These are phyloP conservation scores for Camptogramma bilineatum DNA, from an alignment of 2,888 invertebrate genomes.

Conservation along the genomic window DNA sequence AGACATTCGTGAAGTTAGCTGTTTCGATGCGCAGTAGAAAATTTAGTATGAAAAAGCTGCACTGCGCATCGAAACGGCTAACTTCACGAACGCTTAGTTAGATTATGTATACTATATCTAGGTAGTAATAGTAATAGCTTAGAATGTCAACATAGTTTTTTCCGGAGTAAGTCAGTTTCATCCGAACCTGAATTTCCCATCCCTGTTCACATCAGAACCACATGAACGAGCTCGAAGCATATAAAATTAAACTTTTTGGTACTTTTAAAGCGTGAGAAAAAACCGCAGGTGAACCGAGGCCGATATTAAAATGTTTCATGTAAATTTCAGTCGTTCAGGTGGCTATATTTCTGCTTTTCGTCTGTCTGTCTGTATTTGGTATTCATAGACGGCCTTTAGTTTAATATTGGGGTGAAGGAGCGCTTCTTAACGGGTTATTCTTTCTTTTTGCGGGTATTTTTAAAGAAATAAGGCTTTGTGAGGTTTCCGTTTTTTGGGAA, in stretches of 20 bases:
- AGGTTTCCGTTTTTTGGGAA: constrained; percentile 17
- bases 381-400: constrained; percentile 79
- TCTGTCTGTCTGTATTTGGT: constrained; percentile 77
- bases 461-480: constrained; percentile 30
- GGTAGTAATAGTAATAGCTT: too few species aligned
- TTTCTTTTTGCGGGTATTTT: constrained; percentile 40
- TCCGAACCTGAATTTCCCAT: constrained; percentile 20
- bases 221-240: constrained; percentile 60
- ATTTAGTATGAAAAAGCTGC: too few species aligned
- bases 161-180: background rate
- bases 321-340: constrained; percentile 78
- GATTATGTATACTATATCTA: too few species aligned
- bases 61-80: too few species aligned
- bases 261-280: constrained; percentile 80
- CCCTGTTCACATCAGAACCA: constrained; percentile 43
- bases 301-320: constrained; percentile 85
- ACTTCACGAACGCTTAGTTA: too few species aligned
- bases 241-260: constrained; percentile 67
- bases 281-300: constrained; percentile 74
- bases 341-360: constrained; percentile 73
- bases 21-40: too few species aligned
- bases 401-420: constrained; percentile 66
- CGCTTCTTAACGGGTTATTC: constrained; percentile 46
- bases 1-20: too few species aligned
- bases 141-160: too few species aligned